Evolutionary conservation across 2,888 invertebrate genomes (phyloP), one percentile per base, ranked within the genome.

Genomic region (Scaptodrosophila latifasciaeformis): DNA sequence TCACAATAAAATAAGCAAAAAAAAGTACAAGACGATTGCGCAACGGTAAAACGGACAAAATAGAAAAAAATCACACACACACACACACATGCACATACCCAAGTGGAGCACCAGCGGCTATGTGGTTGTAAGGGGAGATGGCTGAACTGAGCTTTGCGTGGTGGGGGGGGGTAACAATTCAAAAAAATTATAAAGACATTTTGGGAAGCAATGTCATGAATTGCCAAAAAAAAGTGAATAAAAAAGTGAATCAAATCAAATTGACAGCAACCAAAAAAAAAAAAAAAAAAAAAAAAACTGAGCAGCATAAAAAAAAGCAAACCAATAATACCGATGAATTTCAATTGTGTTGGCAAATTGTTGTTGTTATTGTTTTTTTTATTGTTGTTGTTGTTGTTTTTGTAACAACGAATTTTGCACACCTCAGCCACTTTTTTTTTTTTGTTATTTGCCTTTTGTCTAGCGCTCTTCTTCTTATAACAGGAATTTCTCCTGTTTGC

Each of bases 41-140:
- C n/a, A n/a, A n/a, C n/a, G n/a, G 66, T 52, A 59, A 68, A 64
- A 71, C 66, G 69, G 62, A 76, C 76, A 76, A 71, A 59, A 67
- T 44, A 61, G 59, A 63, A 71, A 69, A 67, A 60, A 56, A 58
- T 56, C 67, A n/a, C n/a, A n/a, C n/a, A n/a, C n/a, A n/a, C n/a
- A n/a, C n/a, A n/a, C n/a, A n/a, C n/a, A n/a, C n/a, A 62, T 19
- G 17, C 19, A 55, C 47, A 56, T 15, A 18, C 31, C 46, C 46
- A 42, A 13, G 37, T 35, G 45, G 49, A 55, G 43, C 40, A 61
- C 58, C 55, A 71, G 59, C 53, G n/a, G n/a, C n/a, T n/a, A n/a
- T n/a, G n/a, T n/a, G n/a, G n/a, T n/a, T n/a, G n/a, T n/a, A n/a
- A n/a, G n/a, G n/a, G n/a, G n/a, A n/a, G n/a, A n/a, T n/a, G n/a